Evolutionary conservation across 2,888 invertebrate species (phyloP).

Genomic region (Pyrrhosoma nymphula): DNA sequence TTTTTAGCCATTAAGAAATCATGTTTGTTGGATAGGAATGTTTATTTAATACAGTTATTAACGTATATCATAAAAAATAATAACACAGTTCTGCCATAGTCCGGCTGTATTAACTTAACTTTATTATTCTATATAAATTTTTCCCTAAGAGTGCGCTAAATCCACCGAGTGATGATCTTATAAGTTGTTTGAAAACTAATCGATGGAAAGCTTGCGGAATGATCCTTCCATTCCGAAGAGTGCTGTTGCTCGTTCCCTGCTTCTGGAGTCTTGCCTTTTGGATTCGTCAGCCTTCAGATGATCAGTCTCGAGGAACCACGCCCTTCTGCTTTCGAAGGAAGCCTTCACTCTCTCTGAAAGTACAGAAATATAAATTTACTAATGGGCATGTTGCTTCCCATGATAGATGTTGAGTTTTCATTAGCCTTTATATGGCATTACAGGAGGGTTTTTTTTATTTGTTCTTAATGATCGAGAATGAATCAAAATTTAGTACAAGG

Average conservation of each 20-base stretch:
- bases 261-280: conserved; percentile 56
- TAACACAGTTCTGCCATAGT: too few species aligned
- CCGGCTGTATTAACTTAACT: too few species aligned
- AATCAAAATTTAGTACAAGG: too few species aligned
- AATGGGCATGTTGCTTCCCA: not conserved
- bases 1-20: too few species aligned
- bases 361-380: not conserved
- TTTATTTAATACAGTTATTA: too few species aligned
- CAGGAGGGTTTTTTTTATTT: not conserved
- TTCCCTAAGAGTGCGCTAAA: too few species aligned
- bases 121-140: too few species aligned
- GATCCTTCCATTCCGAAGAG: conserved; percentile 68
- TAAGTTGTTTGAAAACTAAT: not conserved
- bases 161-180: too few species aligned
- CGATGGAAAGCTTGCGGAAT: conserved; percentile 67
- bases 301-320: conserved; percentile 47
- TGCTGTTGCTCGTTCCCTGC: conserved; percentile 43
- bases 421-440: too few species aligned
- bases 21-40: too few species aligned
- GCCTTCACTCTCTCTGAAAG: conserved; percentile 41
- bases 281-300: conserved; percentile 41
- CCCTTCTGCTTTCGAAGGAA: conserved; percentile 38
- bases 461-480: not conserved
- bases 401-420: too few species aligned
- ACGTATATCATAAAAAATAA: too few species aligned